A percentile compares a stretch with the other conserved stretches of the same genome.
Conservation (phyloP, 92 coral and sea anemone genomes). For the Porites lobata region DNA sequence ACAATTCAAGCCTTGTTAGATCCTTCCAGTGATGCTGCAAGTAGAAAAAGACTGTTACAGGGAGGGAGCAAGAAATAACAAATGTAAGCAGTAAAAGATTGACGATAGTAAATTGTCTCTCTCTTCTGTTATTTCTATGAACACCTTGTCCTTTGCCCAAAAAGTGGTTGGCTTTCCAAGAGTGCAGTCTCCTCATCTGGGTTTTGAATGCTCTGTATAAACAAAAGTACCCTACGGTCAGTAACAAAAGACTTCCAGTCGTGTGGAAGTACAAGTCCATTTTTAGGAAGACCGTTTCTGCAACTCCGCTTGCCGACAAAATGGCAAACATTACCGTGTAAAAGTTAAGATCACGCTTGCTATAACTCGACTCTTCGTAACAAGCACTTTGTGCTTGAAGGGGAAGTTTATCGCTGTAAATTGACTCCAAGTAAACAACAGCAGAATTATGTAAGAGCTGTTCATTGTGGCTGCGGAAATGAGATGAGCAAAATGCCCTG, state of each 20-base stretch:
- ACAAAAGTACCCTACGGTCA: conserved; percentile 10
- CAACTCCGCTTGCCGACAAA: not conserved
- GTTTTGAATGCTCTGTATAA: conserved; percentile 16
- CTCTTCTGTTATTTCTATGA: not conserved
- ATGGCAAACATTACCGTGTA: conserved; percentile 12
- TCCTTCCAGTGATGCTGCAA: not conserved
- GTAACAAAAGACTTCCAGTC: conserved; percentile 10
- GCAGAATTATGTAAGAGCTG: conserved; percentile 32
- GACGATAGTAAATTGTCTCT: conserved; percentile 33
- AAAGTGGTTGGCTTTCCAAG: not conserved
- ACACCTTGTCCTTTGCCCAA: not conserved
- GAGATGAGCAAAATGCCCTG: not conserved
- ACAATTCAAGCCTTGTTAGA: not conserved
- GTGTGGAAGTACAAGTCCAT: conserved; percentile 38
- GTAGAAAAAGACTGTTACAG: conserved; percentile 6
- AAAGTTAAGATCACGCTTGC: not conserved
- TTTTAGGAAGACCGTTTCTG: not conserved
- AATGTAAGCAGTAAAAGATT: conserved; percentile 27
- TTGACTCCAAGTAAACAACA: conserved; percentile 38
- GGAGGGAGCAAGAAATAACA: conserved; percentile 27
- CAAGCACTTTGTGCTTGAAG: conserved; percentile 6
- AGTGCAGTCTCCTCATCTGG: conserved; percentile 15
- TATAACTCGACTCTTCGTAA: conserved; percentile 31
- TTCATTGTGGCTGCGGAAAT: conserved; percentile 27
- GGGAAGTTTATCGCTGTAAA: conserved; percentile 42